Percentiles rank a stretch among this genome's conserved stretches.
phyloP scores from a whole-genome alignment of 1,140 invertebrate genomes.

The Panagrolaimus sp. region DNA sequence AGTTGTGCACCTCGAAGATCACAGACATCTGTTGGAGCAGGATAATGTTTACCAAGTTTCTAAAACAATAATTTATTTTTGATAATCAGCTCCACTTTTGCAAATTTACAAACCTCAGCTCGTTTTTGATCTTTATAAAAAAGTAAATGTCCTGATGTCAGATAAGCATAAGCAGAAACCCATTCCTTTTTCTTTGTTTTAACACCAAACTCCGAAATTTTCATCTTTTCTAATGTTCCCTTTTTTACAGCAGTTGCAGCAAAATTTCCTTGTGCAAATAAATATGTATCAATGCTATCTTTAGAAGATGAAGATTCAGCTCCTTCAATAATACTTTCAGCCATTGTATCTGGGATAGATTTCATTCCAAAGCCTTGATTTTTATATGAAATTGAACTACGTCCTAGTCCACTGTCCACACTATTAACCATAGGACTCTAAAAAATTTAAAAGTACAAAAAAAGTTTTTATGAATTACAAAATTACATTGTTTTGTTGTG shows the following conservation, averaged over 20 bases:
- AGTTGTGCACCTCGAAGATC: slow-evolving; percentile 58
- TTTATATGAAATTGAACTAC: slow-evolving; percentile 29
- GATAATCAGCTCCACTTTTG: too few species aligned
- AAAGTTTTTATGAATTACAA: too few species aligned
- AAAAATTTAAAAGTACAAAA: background rate
- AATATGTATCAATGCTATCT: background rate
- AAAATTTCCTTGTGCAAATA: slow-evolving; percentile 24
- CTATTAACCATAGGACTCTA: slow-evolving; percentile 16
- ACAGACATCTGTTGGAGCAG: slow-evolving; percentile 53
- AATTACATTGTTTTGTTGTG: too few species aligned
- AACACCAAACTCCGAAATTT: slow-evolving; percentile 32
- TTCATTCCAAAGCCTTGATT: slow-evolving; percentile 30
- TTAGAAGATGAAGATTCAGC: background rate
- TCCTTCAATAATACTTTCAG: background rate
- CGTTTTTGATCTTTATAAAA: slow-evolving; percentile 61
- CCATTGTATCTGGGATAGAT: background rate
- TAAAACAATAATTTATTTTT: too few species aligned
- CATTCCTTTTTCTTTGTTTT: slow-evolving; percentile 59
- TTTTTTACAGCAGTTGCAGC: slow-evolving; percentile 36
- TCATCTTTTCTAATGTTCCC: slow-evolving; percentile 46
- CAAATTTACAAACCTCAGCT: slow-evolving; percentile 48
- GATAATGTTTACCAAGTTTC: slow-evolving; percentile 56
- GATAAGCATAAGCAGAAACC: slow-evolving; percentile 56
- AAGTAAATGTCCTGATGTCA: slow-evolving; percentile 59
- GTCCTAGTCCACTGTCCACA: slow-evolving; percentile 20